These are phyloP conservation scores for Diachrysia chrysitis DNA, from an alignment of 2,888 invertebrate species.

Conservation along the genomic window DNA sequence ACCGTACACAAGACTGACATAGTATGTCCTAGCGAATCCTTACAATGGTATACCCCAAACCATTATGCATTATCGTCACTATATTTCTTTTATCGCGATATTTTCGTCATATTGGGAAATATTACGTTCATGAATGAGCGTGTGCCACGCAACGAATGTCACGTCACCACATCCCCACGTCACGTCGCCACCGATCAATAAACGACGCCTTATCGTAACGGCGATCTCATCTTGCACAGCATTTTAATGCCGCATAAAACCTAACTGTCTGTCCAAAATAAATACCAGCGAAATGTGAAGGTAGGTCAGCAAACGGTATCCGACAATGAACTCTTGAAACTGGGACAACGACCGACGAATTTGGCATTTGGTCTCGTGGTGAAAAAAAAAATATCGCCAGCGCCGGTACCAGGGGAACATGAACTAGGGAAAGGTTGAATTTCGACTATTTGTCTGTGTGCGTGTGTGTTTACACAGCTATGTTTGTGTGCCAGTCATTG, in stretches of 20 bases:
- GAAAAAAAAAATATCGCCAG: conserved; percentile 78
- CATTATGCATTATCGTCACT: background rate
- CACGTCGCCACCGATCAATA: conserved; percentile 65
- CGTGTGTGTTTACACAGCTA: conserved; percentile 67
- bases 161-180: conserved; percentile 50
- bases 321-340: conserved; percentile 79
- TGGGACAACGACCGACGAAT: conserved; percentile 81
- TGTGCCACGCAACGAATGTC: conserved; percentile 23
- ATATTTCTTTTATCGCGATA: conserved; percentile 10
- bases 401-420: conserved; percentile 82
- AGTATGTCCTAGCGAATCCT: background rate
- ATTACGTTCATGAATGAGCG: conserved; percentile 58
- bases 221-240: conserved; percentile 77
- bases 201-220: conserved; percentile 69
- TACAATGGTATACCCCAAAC: background rate
- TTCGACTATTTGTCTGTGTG: conserved; percentile 61
- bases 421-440: conserved; percentile 81
- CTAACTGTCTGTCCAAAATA: conserved; percentile 85
- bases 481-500: conserved; percentile 57
- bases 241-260: conserved; percentile 84
- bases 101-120: conserved; percentile 46
- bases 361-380: conserved; percentile 76
- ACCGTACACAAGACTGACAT: background rate
- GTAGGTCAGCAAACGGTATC: conserved; percentile 87
- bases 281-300: conserved; percentile 83